These are phyloP conservation scores for Sebastes aleutianus DNA, from an alignment of 2,797 vertebrate species.

Conservation along the genomic window DNA sequence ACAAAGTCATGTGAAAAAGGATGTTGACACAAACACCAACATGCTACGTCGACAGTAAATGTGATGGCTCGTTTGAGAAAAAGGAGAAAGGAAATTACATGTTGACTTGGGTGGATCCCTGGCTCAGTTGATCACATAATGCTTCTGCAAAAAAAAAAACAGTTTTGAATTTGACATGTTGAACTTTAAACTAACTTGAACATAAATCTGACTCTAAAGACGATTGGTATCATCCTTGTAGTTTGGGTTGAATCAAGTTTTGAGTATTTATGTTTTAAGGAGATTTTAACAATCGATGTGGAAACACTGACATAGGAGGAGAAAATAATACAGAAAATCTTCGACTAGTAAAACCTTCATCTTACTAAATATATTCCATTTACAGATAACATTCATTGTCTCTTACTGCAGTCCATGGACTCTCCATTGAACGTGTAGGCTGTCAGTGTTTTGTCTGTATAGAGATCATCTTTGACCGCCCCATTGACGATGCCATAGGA, in stretches of 20 bases:
- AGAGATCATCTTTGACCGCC: rapidly evolving
- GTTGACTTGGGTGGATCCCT: background rate
- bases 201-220: background rate
- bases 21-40: conserved; percentile 31
- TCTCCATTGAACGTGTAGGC: conserved; percentile 26
- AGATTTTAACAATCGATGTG: background rate
- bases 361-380: background rate
- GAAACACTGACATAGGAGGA: background rate
- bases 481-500: conserved; percentile 52
- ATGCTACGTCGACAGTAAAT: background rate
- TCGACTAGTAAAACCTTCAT: background rate
- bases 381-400: background rate
- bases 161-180: background rate
- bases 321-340: background rate
- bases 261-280: background rate
- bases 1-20: background rate
- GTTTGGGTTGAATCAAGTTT: background rate
- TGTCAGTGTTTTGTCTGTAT: too few species aligned
- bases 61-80: background rate
- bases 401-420: conserved; percentile 67
- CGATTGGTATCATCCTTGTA: background rate
- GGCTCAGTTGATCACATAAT: conserved; percentile 52
- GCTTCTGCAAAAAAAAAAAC: conserved; percentile 46
- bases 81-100: conserved; percentile 60
- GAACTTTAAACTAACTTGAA: background rate